Base-by-base conservation (phyloP, 2,888 invertebrate species). In the Xanthorhoe designata region DNA sequence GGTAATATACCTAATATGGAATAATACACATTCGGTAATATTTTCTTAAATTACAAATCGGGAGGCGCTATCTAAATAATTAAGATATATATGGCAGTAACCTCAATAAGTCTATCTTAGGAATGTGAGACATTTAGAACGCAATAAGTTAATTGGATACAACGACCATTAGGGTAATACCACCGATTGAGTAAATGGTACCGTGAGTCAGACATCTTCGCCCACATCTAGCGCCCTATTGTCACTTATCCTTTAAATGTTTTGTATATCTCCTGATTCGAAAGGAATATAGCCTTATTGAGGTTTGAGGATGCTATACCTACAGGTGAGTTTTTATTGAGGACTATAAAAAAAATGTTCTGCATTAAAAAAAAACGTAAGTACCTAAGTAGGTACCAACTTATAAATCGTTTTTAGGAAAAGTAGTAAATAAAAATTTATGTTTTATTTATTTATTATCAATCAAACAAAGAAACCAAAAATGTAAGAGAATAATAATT, bases 171-270 rank as follows among this genome's bases (percentile, higher is more conserved):
- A 69, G 66, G 66, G 69, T 66, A 68, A 74, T 78, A 75, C 74
- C 75, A 78, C 77, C 51, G 49, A 49, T 51, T 32, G 50, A 56
- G 56, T 64, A 57, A 64, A 57, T 53, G 17, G 55, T 77, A 77
- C 45, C 75, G 76, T 74, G 78, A 77, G 61, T 84, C 83, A 83
- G 72, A 71, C 59, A 77, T 78, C 71, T 76, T 74, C 82, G 79
- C 86, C 85, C 82, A 86, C 85, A 74, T 71, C 71, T 75, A 66
- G 68, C 73, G 68, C 71, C 67, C 53, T 52, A 51, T 47, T 50
- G 54, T 58, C 57, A 61, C 47, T 61, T 49, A 32, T 32, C 55
- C 17, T 50, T 19, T 38, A 55, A 24, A 15, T 15, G 9, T 42
- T 9, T 3, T 42, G 10, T 13, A 2, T 42, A 42, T 42, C 50